phyloP scores from a whole-genome alignment of 2,113 vertebrate species.

The Alexandromys fortis region DNA sequence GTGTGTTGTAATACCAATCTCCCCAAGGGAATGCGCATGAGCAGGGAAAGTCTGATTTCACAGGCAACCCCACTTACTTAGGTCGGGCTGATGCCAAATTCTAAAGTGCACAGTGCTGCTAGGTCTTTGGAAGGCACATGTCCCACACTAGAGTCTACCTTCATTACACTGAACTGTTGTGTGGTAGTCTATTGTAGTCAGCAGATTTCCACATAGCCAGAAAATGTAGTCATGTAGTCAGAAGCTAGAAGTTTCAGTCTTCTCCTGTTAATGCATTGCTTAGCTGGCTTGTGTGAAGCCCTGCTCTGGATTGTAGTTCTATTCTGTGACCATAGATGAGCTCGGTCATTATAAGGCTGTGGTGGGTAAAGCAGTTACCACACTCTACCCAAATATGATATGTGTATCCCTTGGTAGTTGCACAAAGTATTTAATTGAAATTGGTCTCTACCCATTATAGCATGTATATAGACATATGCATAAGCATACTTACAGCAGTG shows the following conservation, averaged over 20 bases:
- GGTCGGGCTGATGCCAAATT: background rate
- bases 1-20: background rate
- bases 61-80: background rate
- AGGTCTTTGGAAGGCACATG: background rate
- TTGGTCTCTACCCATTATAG: background rate
- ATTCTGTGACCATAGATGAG: background rate
- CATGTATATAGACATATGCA: background rate
- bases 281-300: background rate
- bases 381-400: background rate
- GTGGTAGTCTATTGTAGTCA: background rate
- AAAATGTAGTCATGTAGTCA: background rate
- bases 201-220: background rate
- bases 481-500: background rate
- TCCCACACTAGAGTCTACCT: background rate
- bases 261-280: background rate
- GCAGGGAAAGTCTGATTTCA: background rate
- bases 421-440: background rate
- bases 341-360: background rate
- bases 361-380: accelerated
- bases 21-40: background rate
- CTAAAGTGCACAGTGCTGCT: background rate
- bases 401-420: background rate
- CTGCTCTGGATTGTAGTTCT: background rate
- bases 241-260: background rate
- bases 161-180: background rate